These are phyloP conservation scores for Blennius ocellaris DNA, from an alignment of 2,113 vertebrate genomes.

Conservation along the genomic window DNA sequence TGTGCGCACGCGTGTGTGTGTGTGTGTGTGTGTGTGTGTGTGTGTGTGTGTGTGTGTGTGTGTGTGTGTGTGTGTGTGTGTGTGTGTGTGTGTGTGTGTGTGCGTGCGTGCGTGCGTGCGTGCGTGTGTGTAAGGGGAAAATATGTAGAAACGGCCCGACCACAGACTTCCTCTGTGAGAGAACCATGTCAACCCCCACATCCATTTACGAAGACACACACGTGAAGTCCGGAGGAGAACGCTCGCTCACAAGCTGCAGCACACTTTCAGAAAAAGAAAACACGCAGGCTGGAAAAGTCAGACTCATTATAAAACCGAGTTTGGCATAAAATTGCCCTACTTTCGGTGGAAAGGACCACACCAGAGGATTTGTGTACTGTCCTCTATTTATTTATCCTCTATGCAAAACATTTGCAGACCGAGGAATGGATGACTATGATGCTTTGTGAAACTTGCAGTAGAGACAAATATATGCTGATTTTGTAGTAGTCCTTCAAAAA, in stretches of 20 bases:
- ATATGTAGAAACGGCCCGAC: slow-evolving; percentile 91
- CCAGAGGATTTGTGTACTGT: not conserved
- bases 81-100: slow-evolving; percentile 21
- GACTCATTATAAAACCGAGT: slow-evolving; percentile 7
- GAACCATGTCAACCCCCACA: slow-evolving; percentile 84
- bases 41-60: slow-evolving; percentile 27
- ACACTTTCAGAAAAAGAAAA: slow-evolving; percentile 48
- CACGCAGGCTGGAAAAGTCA: slow-evolving; percentile 38
- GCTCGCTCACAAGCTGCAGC: slow-evolving; percentile 38
- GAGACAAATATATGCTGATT: too few species aligned
- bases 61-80: slow-evolving; percentile 26
- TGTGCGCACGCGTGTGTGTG: slow-evolving; percentile 44
- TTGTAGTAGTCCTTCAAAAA: too few species aligned
- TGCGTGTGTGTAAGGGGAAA: slow-evolving; percentile 75
- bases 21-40: slow-evolving; percentile 22
- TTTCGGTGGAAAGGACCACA: not conserved
- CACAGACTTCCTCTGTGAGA: slow-evolving; percentile 92
- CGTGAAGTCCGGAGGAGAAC: slow-evolving; percentile 18
- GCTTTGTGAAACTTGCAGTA: too few species aligned
- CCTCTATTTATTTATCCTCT: not conserved
- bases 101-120: slow-evolving; percentile 9
- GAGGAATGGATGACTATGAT: too few species aligned
- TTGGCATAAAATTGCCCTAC: not conserved
- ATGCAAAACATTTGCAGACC: not conserved
- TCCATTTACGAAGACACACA: slow-evolving; percentile 66